Base-by-base conservation (phyloP, 23 tunicate species). In the Phallusia fumigata region DNA sequence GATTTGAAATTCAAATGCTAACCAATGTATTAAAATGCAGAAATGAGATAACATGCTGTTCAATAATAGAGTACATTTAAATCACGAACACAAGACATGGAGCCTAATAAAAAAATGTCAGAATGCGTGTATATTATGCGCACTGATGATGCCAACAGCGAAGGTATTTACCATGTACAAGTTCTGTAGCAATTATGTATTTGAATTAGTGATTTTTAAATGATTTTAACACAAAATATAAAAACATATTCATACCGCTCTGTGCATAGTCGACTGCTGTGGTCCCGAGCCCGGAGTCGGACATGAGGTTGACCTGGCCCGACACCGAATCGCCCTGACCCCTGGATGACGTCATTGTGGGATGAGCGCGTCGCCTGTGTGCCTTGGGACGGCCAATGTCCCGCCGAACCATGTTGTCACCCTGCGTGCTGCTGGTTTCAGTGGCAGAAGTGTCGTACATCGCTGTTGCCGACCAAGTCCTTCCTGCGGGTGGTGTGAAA, bases 261-360 rank as follows among this genome's bases (percentile, higher is more conserved):
- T 85, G 83, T 19, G 91, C 88, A 40, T 87, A 92, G 49, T 86
- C 97, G 31, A 92, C 33, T 26, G 88, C 97, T 31, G 97, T 84
- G 34, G 96, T 86, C 31, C 97, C 97, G 0, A 92, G 72, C 16
- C 97, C 97, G 33, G 97, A 92, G 34, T 92, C 97, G 0, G 97
- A 92, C 49, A 83, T 35, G 31, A 76, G 69, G 51, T 76, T 74
- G 1, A 26, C 35, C n/a, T 83, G 81, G 72, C 90, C 80, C 18
- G 80, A 35, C 65, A 64, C 75, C 6, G 88, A 79, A 16, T 73
- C 84, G 44, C 44, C 76, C n/a, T 74, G 80, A 35, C 33, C 45
- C 73, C 80, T 73, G 32, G 90, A 80, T 35, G 80, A 51, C n/a
- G 90, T 51, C 33, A 75, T 36, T 0, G 75, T 33, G 33, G 69